Evolutionary conservation across 2,888 invertebrate species (phyloP), one percentile per base, ranked within the genome.

Genomic region (Conistra vaccinii): DNA sequence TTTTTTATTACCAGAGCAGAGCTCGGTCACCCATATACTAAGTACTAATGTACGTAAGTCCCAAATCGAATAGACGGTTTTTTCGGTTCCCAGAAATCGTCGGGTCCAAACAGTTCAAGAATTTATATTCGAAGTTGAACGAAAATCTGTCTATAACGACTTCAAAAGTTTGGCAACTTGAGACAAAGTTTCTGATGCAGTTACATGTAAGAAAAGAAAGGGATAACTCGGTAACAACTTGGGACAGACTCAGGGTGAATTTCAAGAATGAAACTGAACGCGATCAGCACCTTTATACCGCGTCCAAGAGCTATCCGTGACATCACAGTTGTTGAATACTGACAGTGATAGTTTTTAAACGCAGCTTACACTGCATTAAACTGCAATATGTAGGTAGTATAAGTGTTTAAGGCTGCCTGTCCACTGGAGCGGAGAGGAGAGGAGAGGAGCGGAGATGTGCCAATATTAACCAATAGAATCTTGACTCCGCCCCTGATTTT

Each of bases 111-210:
- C 39, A 68, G 12, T 68, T 51, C 14, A 51, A 53, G 39, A 66
- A 77, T 62, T 73, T 29, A 62, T 39, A 17, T n/a, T 48, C n/a
- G 6, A 72, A 81, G 60, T 71, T 70, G 6, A n/a, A 48, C 45
- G 9, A 17, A 51, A 32, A 79, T 35, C 29, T 65, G 39, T 63
- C 5, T 73, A 23, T 69, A 69, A 66, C 48, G 23, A 53, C 53
- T 65, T 57, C 35, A 29, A 29, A 45, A 75, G 75, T 80, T 80
- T 20, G 17, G 45, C 7, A 62, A 62, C 42, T 55, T 0, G 20
- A 7, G 12, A 39, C 7, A 12, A 51, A 61, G 45, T 61, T 32
- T 4, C 42, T 73, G 35, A 71, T 61, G 53, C 57, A 67, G 2
- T 62, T 20, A 67, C 45, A 65, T 23, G 26, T 62, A 7, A n/a